These are phyloP conservation scores for Seira sanloemensis DNA, from an alignment of 2,888 invertebrate genomes.

Conservation along the genomic window DNA sequence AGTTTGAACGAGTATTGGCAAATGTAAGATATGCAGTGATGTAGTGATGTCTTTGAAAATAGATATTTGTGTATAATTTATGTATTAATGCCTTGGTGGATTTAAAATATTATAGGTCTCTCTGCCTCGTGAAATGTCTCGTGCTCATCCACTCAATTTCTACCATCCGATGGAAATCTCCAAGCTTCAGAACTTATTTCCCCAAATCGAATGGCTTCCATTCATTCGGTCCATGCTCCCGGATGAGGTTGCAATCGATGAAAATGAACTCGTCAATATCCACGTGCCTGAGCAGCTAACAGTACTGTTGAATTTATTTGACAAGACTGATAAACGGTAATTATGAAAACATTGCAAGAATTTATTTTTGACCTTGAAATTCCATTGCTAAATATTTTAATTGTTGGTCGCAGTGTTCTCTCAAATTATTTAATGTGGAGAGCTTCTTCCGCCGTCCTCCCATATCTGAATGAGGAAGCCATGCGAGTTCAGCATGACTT, in stretches of 20 bases:
- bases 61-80: not conserved
- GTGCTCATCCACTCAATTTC: conserved; percentile 79
- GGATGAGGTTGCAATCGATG: conserved; percentile 70
- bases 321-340: conserved; percentile 76
- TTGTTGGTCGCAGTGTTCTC: conserved; percentile 67
- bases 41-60: too few relatives aligned
- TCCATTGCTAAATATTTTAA: not conserved
- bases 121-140: conserved; percentile 89
- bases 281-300: conserved; percentile 75
- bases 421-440: conserved; percentile 77
- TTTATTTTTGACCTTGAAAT: not conserved
- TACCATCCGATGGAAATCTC: conserved; percentile 77
- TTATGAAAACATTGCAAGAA: not conserved
- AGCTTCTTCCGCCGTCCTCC: conserved; percentile 74
- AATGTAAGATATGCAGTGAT: conserved; percentile 82
- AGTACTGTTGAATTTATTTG: conserved; percentile 73
- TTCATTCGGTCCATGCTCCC: conserved; percentile 76
- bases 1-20: conserved; percentile 92
- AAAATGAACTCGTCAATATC: conserved; percentile 76
- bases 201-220: conserved; percentile 75
- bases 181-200: conserved; percentile 76
- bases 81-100: not conserved
- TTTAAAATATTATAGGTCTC: conserved; percentile 81
- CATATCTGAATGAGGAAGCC: conserved; percentile 73
- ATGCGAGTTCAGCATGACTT: conserved; percentile 74